Evolutionary conservation across 1,140 invertebrate species (phyloP).

Genomic region (Sweltsa coloradensis): DNA sequence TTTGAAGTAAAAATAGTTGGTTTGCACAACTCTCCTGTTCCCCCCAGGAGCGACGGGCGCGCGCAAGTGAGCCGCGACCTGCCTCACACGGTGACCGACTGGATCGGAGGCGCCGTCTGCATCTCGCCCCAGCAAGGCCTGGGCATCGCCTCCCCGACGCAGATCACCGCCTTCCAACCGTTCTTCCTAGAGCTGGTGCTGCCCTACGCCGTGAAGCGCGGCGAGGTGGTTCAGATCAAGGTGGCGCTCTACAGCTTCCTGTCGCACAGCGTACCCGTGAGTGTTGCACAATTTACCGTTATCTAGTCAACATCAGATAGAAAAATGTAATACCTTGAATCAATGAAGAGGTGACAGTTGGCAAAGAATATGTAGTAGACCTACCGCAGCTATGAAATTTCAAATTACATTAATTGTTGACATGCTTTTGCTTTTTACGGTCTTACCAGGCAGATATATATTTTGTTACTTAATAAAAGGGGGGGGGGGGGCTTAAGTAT

Average conservation of each 20-base stretch:
- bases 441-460: too few species aligned
- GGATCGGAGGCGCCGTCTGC: slow-evolving; percentile 57
- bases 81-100: slow-evolving; percentile 63
- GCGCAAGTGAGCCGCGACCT: slow-evolving; percentile 34
- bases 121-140: slow-evolving; percentile 46
- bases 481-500: too few species aligned
- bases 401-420: too few species aligned
- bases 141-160: slow-evolving; percentile 40
- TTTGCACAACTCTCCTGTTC: background rate
- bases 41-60: slow-evolving; percentile 37
- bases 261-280: slow-evolving; percentile 44
- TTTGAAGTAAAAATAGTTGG: too few species aligned
- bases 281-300: too few species aligned
- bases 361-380: too few species aligned
- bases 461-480: too few species aligned
- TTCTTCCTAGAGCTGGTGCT: slow-evolving; percentile 59
- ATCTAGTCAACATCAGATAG: too few species aligned
- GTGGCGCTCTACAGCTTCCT: slow-evolving; percentile 63
- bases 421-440: too few species aligned
- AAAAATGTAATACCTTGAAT: too few species aligned
- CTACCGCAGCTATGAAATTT: too few species aligned
- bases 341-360: too few species aligned
- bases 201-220: slow-evolving; percentile 56
- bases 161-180: slow-evolving; percentile 51
- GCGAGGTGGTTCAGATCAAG: slow-evolving; percentile 52